Conservation (phyloP, 2,888 invertebrate species). For the Formica aserva region DNA sequence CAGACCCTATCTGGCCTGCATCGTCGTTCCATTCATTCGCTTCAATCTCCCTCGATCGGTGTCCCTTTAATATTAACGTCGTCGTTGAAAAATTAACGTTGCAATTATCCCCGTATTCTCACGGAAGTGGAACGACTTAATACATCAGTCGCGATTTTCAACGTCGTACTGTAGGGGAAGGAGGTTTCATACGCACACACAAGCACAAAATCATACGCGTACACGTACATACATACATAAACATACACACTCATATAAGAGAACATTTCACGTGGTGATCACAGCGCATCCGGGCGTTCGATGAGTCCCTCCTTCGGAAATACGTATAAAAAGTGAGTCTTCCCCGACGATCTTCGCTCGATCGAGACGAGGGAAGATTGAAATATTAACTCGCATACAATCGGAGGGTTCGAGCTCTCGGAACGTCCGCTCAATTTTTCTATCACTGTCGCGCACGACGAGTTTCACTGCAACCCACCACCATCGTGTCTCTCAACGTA, state of each 20-base stretch:
- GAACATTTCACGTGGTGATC: slow-evolving; percentile 53
- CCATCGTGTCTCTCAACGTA: slow-evolving; percentile 28
- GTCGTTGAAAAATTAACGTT: slow-evolving; percentile 36
- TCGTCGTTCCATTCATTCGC: background rate
- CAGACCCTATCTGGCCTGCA: background rate
- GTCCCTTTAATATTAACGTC: slow-evolving; percentile 1
- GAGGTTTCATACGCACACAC: slow-evolving; percentile 19
- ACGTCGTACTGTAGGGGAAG: slow-evolving; percentile 7
- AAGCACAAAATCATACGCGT: background rate
- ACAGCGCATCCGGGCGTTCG: slow-evolving; percentile 48
- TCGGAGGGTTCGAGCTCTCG: slow-evolving; percentile 45
- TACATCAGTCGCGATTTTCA: slow-evolving; percentile 32
- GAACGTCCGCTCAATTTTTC: slow-evolving; percentile 41
- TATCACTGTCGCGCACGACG: slow-evolving; percentile 42
- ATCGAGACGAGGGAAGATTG: slow-evolving; percentile 65
- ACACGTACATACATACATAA: slow-evolving; percentile 11
- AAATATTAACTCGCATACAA: slow-evolving; percentile 41
- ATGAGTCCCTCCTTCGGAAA: slow-evolving; percentile 56
- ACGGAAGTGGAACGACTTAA: slow-evolving; percentile 17
- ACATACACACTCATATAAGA: slow-evolving; percentile 27
- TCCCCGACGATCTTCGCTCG: slow-evolving; percentile 58
- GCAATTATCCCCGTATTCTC: slow-evolving; percentile 4
- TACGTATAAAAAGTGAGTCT: slow-evolving; percentile 79
- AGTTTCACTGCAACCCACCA: slow-evolving; percentile 42
- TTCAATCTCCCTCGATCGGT: background rate